Base-by-base conservation (phyloP, 2,888 invertebrate genomes). In the Therioaphis trifolii region DNA sequence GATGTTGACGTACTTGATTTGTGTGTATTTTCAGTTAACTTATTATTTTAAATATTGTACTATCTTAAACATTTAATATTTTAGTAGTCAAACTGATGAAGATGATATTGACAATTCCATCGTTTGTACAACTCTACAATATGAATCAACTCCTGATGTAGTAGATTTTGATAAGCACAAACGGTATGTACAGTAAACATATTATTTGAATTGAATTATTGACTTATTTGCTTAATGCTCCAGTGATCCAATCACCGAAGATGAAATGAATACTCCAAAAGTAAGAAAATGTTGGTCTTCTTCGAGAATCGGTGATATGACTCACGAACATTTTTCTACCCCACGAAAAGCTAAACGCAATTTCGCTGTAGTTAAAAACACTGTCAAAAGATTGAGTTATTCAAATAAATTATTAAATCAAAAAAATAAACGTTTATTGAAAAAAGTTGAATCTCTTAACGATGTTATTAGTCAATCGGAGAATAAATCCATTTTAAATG, bases 391-490 rank as follows among this genome's bases (percentile, higher is more conserved):
- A n/a, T n/a, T 69, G 43, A 69, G 68, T 24, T 69, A 69, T 69
- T 18, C 68, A 69, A 69, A 69, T 24, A 69, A 69, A 69, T 68
- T 68, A 18, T 68, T 68, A 68, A 40, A 15, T 68, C 68, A 40
- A 18, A 68, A 68, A 40, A 68, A 68, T 68, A 68, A 68, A n/a
- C 68, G 15, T 40, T 68, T 40, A 68, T 15, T 18, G 24, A 68
- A 21, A 12, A 68, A 68, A 68, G 18, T 68, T 68, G 21, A 40
- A 68, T 21, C 68, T 18, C 18, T 68, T 18, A 68, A 68, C 40
- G 68, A 68, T 68, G 18, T 68, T 18, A 68, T 66, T 66, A 21
- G 66, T 66, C 66, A 66, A 66, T 15, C 40, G 9, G 15, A 66
- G 15, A 66, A 66, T 15, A 66, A 66, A 15, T 66, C 66, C 4